A percentile compares a stretch with the other conserved stretches of the same genome.
These are phyloP conservation scores for Andrena bucephala DNA, from an alignment of 2,888 invertebrate species.

Conservation along the genomic window DNA sequence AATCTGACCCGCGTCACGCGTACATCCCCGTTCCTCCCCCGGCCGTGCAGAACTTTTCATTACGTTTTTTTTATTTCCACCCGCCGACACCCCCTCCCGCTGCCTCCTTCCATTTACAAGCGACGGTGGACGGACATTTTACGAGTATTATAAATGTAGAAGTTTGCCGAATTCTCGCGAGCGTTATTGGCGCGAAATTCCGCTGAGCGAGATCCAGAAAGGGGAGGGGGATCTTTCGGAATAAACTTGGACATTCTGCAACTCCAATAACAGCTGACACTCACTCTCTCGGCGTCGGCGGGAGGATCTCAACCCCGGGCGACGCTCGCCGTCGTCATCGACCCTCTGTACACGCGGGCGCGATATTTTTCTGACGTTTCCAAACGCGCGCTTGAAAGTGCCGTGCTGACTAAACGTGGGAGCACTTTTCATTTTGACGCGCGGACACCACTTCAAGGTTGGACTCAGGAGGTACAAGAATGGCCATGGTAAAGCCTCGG, in stretches of 20 bases:
- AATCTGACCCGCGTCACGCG: slow-evolving; percentile 18
- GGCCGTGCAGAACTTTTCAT: neutral
- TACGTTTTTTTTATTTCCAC: neutral
- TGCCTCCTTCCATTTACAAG: neutral
- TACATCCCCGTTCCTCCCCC: slow-evolving; percentile 8
- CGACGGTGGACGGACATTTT: slow-evolving; percentile 30
- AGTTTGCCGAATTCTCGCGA: slow-evolving; percentile 36
- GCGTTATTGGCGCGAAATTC: slow-evolving; percentile 52
- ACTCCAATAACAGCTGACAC: slow-evolving; percentile 64
- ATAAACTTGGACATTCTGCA: slow-evolving; percentile 65
- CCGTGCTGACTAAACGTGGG: slow-evolving; percentile 23
- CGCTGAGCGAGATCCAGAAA: slow-evolving; percentile 10
- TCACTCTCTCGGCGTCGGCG: slow-evolving; percentile 41
- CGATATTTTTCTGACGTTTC: slow-evolving; percentile 52
- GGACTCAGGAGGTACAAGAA: neutral
- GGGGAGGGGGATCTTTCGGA: slow-evolving; percentile 38
- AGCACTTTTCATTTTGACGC: slow-evolving; percentile 17
- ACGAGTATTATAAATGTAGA: slow-evolving; percentile 42
- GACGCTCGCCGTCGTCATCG: slow-evolving; percentile 59
- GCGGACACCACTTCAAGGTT: slow-evolving; percentile 9
- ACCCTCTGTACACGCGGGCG: slow-evolving; percentile 47
- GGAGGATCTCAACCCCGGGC: slow-evolving; percentile 57
- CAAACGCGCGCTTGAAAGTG: slow-evolving; percentile 35
- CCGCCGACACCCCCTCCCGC: neutral
- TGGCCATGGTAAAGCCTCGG: neutral